Evolutionary conservation across 37 sponge, comb jelly and placozoan genomes (phyloP), one percentile per base, ranked within the genome.

Genomic region (Aplysina aerophoba): DNA sequence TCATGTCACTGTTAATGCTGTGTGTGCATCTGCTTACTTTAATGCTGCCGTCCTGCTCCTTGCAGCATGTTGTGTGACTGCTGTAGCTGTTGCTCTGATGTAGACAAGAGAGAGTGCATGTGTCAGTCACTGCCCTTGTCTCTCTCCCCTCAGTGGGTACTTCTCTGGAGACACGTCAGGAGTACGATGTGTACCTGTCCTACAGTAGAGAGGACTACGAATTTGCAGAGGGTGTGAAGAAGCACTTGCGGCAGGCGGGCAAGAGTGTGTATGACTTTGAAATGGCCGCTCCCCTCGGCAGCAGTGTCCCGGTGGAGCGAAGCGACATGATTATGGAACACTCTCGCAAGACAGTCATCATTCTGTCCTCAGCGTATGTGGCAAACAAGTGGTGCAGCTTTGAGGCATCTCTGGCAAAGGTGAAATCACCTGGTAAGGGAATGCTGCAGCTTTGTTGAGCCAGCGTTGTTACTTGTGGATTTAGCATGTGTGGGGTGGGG

Each of bases 351-450:
- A 89, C 84, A 12, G 39, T 92, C 40, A 61, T 92, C 24, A 86
- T 92, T 39, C 86, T 92, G 19, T 92, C 93, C 8, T 89, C 93
- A 5, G 60, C 78, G 56, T 92, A 89, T 56, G 20, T 89, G 39
- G 20, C 50, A 17, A 84, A 84, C 2, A 34, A 83, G 5, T 92
- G 89, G 89, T 89, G 89, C 56, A 89, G 50, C 37, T 89, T 78
- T 69, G 93, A 89, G 60, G 89, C 93, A 21, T 66, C 72, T 57
- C 73, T 89, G 11, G 93, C 90, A 19, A 54, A 81, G 17, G 31
- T 35, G 6, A 69, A 71, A 27, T 80, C 61, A 38, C 93, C 93
- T 59, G 89, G 93, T 87, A 39, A 84, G 81, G 8, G 15, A 19
- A 19, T 44, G 69, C 27, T 21, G 15, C 14, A 30, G 15, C 27